Evolutionary conservation across 2,113 vertebrate species (phyloP).

Genomic region (Peromyscus maniculatus): DNA sequence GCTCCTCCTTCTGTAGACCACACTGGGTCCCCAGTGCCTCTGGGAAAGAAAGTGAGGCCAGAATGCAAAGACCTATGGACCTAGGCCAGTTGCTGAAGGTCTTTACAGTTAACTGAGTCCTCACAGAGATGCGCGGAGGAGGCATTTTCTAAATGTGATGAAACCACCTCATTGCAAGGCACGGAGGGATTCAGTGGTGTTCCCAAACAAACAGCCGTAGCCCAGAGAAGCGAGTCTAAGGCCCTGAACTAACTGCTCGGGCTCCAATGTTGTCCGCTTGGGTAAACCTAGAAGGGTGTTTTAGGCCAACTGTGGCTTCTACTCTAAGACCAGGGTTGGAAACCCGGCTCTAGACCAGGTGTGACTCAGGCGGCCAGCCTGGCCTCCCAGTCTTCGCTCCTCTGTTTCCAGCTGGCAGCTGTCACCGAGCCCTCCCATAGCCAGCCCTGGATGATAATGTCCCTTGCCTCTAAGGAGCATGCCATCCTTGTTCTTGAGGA

Average conservation of each 20-base stretch:
- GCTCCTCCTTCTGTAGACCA: not conserved
- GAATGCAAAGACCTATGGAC: not conserved
- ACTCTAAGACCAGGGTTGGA: no score
- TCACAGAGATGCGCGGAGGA: not conserved
- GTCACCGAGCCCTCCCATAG: not conserved
- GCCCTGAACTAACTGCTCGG: not conserved
- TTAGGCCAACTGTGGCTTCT: not conserved
- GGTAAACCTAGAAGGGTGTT: not conserved
- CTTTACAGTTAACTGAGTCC: not conserved
- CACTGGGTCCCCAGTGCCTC: not conserved
- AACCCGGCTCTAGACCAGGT: not conserved
- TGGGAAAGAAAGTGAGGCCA: not conserved
- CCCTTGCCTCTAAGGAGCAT: not conserved
- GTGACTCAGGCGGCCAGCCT: no score
- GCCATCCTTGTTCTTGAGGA: not conserved
- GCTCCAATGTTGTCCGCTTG: fast-evolving
- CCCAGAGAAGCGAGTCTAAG: not conserved
- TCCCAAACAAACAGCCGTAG: not conserved
- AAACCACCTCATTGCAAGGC: not conserved
- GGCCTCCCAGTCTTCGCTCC: no score
- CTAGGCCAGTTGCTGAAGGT: not conserved
- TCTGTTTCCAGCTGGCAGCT: not conserved
- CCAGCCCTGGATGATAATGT: not conserved
- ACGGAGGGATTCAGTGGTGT: not conserved
- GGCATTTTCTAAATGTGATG: not conserved